phyloP scores from a whole-genome alignment of 2,113 vertebrate species.

The Sciurus niger region DNA sequence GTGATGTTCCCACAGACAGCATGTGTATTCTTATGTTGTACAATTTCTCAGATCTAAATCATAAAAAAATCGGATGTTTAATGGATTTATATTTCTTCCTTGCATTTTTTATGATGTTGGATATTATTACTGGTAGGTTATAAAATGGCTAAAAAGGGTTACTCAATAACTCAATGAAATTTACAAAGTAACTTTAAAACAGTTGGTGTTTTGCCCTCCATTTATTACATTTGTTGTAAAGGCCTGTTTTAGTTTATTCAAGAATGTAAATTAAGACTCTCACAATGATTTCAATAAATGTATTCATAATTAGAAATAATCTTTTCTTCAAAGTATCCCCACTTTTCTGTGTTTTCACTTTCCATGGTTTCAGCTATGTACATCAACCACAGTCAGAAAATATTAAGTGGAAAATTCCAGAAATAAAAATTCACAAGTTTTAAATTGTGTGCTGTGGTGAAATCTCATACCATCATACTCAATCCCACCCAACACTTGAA shows the following conservation, averaged over 20 bases:
- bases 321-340: background rate
- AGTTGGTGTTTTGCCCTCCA: background rate
- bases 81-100: background rate
- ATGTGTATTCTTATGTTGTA: background rate
- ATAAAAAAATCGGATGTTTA: slow-evolving; percentile 34
- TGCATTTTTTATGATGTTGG: background rate
- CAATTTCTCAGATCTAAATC: slow-evolving; percentile 29
- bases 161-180: slow-evolving; percentile 49
- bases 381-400: background rate
- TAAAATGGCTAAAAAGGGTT: slow-evolving; percentile 28
- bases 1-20: slow-evolving; percentile 1
- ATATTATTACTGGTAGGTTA: background rate
- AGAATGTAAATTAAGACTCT: slow-evolving; percentile 60
- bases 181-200: slow-evolving; percentile 54
- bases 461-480: background rate
- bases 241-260: slow-evolving; percentile 26
- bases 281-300: slow-evolving; percentile 45
- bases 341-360: background rate
- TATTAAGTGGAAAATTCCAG: background rate
- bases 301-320: slow-evolving; percentile 61
- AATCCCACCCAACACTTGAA: background rate
- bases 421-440: background rate
- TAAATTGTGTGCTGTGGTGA: background rate
- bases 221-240: background rate
- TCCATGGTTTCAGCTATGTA: background rate